A percentile compares a stretch with the other conserved stretches of the same genome.
Evolutionary conservation across 1,140 invertebrate species (phyloP).

Genomic region (Bacillus rossius): DNA sequence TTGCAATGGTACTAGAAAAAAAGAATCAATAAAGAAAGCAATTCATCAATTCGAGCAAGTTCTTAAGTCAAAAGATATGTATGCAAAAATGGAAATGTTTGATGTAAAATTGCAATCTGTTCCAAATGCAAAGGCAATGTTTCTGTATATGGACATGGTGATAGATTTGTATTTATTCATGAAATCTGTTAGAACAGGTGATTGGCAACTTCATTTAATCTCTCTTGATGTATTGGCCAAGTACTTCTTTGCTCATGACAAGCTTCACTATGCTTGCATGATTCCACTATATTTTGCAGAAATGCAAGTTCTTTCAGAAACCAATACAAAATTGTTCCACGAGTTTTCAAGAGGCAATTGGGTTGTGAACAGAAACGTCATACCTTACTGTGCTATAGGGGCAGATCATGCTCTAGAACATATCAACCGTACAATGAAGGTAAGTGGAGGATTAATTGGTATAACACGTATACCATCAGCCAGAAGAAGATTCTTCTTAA

Average conservation of each 20-base stretch:
- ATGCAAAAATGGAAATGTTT: not conserved
- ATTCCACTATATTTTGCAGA: not conserved
- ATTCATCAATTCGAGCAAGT: too few species aligned
- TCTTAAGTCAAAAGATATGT: not conserved
- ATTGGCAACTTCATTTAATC: not conserved
- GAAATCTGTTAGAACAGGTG: not conserved
- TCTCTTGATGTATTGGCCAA: not conserved
- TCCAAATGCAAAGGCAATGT: not conserved
- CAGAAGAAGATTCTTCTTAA: too few species aligned
- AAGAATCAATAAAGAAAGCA: too few species aligned
- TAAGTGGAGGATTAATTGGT: not conserved
- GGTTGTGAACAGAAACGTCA: slow-evolving; percentile 2
- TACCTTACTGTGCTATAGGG: not conserved
- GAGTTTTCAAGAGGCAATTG: slow-evolving; percentile 1
- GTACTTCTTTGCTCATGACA: not conserved
- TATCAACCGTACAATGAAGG: not conserved
- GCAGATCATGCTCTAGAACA: not conserved
- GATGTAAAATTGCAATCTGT: not conserved
- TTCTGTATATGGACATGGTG: not conserved
- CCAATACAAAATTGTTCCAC: not conserved
- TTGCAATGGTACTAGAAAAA: not conserved
- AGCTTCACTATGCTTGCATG: not conserved
- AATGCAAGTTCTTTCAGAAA: not conserved
- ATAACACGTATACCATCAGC: too few species aligned
- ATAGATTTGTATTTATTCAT: not conserved